These are phyloP conservation scores for Centropus bengalensis DNA, from an alignment of 2,113 vertebrate genomes.

Conservation along the genomic window DNA sequence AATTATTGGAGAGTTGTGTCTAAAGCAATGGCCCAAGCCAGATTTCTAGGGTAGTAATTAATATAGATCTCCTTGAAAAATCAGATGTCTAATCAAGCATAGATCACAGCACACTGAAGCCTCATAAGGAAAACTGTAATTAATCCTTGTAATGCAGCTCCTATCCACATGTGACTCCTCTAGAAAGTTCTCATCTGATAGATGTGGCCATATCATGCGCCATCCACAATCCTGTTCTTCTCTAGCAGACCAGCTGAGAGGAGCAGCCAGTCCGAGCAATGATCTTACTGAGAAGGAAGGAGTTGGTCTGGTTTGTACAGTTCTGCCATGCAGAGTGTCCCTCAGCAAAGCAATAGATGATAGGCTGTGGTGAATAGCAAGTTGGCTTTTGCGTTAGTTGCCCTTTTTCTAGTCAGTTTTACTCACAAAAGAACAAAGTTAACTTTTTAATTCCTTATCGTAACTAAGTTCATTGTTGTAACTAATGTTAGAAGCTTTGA, in stretches of 20 bases:
- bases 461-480: background rate
- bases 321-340: background rate
- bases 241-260: background rate
- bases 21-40: background rate
- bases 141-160: slow-evolving; percentile 21
- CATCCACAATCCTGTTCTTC: background rate
- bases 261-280: background rate
- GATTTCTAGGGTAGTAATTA: slow-evolving; percentile 15
- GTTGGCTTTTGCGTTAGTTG: slow-evolving; percentile 35
- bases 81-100: background rate
- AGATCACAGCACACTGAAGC: slow-evolving; percentile 23
- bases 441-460: background rate
- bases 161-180: background rate
- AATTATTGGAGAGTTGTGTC: background rate
- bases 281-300: background rate
- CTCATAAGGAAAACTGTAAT: slow-evolving; percentile 1
- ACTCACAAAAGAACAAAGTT: background rate
- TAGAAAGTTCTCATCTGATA: background rate
- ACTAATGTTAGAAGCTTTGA: background rate
- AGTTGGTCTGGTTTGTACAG: background rate
- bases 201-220: background rate
- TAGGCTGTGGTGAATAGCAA: slow-evolving; percentile 62
- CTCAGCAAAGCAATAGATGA: slow-evolving; percentile 27
- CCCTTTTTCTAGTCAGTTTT: background rate
- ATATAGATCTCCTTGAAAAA: slow-evolving; percentile 16